phyloP scores from a whole-genome alignment of 2,113 vertebrate genomes.

The Toxotes chatareus region DNA sequence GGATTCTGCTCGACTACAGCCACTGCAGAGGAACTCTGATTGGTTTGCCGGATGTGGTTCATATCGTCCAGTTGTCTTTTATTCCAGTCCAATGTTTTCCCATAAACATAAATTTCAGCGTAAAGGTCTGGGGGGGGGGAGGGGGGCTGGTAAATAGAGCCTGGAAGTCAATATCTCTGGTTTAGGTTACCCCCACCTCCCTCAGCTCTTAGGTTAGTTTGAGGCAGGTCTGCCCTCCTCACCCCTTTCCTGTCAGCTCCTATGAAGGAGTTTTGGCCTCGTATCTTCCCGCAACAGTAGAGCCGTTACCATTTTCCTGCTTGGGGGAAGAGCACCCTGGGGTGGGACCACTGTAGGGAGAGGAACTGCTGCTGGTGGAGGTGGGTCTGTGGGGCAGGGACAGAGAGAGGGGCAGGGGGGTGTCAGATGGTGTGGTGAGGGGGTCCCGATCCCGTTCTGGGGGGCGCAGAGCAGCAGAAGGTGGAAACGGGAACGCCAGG shows the following conservation, averaged over 20 bases:
- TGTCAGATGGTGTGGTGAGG: conserved; percentile 72
- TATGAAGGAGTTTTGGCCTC: conserved; percentile 90
- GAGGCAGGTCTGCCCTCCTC: conserved; percentile 31
- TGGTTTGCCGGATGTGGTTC: conserved; percentile 50
- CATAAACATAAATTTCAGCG: conserved; percentile 33
- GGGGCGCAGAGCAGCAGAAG: conserved; percentile 82
- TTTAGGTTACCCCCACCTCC: conserved; percentile 25
- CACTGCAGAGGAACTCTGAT: conserved; percentile 67
- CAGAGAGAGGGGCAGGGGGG: conserved; percentile 61
- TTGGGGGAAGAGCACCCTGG: conserved; percentile 88
- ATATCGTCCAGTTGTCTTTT: conserved; percentile 44
- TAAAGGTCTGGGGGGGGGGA: conserved; percentile 41
- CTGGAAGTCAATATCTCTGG: conserved; percentile 33
- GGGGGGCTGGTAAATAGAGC: conserved; percentile 22
- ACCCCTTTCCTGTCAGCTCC: conserved; percentile 41
- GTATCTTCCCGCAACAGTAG: conserved; percentile 72
- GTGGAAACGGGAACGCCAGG: conserved; percentile 91
- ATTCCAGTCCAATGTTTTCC: conserved; percentile 59
- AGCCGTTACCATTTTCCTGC: conserved; percentile 88
- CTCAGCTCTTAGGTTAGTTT: not conserved
- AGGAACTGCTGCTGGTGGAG: conserved; percentile 88
- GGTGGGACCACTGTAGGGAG: conserved; percentile 83
- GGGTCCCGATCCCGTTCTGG: conserved; percentile 83
- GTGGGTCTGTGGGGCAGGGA: conserved; percentile 79
- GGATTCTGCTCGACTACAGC: conserved; percentile 78